Conservation (phyloP, 2,113 vertebrate species). For the Prunella fulvescens region DNA sequence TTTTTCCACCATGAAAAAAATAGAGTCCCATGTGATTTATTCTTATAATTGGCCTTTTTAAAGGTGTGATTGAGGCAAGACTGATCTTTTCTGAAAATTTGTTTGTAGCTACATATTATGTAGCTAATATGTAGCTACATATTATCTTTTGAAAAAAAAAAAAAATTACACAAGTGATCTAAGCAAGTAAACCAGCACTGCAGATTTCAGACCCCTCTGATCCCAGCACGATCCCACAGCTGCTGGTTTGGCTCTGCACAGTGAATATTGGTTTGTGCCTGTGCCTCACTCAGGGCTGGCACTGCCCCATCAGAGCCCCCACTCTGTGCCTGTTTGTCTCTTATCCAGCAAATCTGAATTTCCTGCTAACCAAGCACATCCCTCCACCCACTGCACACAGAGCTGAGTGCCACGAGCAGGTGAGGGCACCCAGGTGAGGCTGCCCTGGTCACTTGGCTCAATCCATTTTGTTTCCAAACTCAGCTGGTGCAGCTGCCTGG, state of each 20-base stretch:
- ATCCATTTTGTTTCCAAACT: background rate
- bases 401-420: background rate
- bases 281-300: background rate
- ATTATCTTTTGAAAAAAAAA: too few relatives aligned
- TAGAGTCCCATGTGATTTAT: background rate
- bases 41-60: background rate
- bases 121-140: background rate
- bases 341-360: background rate
- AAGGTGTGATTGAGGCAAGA: background rate
- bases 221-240: rapidly evolving
- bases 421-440: background rate
- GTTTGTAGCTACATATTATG: background rate
- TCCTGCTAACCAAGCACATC: background rate
- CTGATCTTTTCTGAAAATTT: background rate
- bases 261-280: background rate
- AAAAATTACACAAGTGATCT: rapidly evolving
- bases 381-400: background rate
- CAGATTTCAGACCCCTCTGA: background rate
- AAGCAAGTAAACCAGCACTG: background rate
- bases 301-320: background rate
- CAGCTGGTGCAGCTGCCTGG: background rate
- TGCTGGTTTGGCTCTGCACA: background rate
- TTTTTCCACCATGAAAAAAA: background rate
- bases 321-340: too few relatives aligned
- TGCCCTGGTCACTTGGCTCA: background rate